phyloP scores from a whole-genome alignment of 2,888 invertebrate species.

The Syrphus vitripennis region DNA sequence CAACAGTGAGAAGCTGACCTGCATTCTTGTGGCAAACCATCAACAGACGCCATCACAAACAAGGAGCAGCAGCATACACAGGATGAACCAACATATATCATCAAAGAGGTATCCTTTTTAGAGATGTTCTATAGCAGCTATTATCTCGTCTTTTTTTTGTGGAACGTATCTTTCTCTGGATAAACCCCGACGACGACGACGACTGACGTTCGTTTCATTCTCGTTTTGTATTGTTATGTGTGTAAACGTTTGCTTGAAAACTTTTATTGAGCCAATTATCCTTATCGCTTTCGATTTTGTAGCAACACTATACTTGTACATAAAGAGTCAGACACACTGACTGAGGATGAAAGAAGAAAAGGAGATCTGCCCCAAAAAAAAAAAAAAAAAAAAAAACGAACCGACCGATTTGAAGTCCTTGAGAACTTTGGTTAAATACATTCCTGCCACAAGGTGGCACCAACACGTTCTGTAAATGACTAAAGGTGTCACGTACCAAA shows the following conservation, averaged over 20 bases:
- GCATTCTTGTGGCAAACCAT: slow-evolving; percentile 26
- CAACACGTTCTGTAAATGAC: slow-evolving; percentile 54
- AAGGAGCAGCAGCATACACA: neutral
- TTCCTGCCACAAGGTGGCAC: slow-evolving; percentile 62
- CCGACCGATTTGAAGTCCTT: slow-evolving; percentile 21
- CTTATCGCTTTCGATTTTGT: slow-evolving; percentile 75
- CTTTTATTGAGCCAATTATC: slow-evolving; percentile 81
- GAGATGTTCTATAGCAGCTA: neutral
- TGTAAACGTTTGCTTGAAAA: slow-evolving; percentile 71
- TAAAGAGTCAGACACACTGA: neutral
- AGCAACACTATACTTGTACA: neutral
- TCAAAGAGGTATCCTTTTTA: neutral
- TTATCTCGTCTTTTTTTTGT: neutral
- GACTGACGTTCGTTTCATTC: neutral
- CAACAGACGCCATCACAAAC: neutral
- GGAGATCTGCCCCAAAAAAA: neutral
- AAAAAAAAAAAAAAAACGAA: neutral
- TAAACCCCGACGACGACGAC: neutral
- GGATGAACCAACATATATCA: neutral
- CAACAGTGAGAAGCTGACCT: neutral
- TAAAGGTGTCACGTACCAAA: slow-evolving; percentile 60
- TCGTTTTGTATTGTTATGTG: slow-evolving; percentile 55
- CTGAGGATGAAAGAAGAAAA: neutral
- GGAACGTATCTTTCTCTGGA: neutral
- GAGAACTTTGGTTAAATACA: slow-evolving; percentile 45